phyloP scores from a whole-genome alignment of 2,113 vertebrate species.

The Zeus faber region DNA sequence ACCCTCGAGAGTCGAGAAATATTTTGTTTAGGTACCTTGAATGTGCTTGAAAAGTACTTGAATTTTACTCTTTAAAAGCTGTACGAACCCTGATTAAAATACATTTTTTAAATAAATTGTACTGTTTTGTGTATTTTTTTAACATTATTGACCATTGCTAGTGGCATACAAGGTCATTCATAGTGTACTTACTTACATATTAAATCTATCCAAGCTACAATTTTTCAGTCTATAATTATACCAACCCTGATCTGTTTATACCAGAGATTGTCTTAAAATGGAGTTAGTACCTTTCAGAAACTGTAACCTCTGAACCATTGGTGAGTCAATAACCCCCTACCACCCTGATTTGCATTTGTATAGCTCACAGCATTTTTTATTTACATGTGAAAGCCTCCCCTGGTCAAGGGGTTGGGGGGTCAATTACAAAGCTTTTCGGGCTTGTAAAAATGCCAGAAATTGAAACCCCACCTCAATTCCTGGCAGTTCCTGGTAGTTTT shows the following conservation, averaged over 20 bases:
- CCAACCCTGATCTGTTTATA: background rate
- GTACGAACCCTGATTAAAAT: too few relatives aligned
- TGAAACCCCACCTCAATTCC: too few relatives aligned
- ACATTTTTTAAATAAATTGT: too few relatives aligned
- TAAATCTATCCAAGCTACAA: background rate
- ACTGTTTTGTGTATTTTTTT: background rate
- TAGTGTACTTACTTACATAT: background rate
- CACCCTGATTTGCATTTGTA: background rate
- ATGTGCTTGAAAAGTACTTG: too few relatives aligned
- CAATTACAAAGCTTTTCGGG: background rate
- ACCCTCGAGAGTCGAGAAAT: too few relatives aligned
- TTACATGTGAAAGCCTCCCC: too few relatives aligned
- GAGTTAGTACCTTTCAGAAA: background rate
- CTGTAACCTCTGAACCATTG: background rate
- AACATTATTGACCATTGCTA: conserved; percentile 1
- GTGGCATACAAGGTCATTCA: background rate
- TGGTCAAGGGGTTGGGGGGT: background rate
- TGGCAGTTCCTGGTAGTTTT: too few relatives aligned
- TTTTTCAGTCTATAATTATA: too few relatives aligned
- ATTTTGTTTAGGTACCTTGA: too few relatives aligned
- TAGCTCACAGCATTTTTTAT: background rate
- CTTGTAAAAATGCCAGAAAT: too few relatives aligned
- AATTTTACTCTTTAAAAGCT: too few relatives aligned
- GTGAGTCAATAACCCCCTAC: too few relatives aligned
- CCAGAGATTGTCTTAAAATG: background rate